These are phyloP conservation scores for Axis porcinus DNA, from an alignment of 2,113 vertebrate genomes.

Conservation along the genomic window DNA sequence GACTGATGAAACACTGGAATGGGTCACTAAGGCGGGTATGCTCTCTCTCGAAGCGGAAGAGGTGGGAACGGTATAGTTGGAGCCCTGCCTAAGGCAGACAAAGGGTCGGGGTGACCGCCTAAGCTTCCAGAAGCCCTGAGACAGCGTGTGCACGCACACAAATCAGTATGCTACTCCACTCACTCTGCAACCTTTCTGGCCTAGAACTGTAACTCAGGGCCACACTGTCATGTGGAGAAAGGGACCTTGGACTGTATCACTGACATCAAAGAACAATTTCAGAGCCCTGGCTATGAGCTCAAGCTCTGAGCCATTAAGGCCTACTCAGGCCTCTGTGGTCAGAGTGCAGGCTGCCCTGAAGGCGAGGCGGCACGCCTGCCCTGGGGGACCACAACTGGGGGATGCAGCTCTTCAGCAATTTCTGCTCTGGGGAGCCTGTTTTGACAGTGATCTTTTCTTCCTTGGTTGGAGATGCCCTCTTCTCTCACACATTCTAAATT, in stretches of 20 bases:
- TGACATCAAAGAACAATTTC: conserved; percentile 57
- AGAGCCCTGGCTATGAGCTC: conserved; percentile 49
- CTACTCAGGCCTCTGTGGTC: background rate
- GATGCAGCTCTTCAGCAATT: background rate
- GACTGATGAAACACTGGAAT: background rate
- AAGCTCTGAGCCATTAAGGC: conserved; percentile 32
- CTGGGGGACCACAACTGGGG: background rate
- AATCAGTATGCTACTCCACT: conserved; percentile 45
- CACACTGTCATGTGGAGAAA: conserved; percentile 39
- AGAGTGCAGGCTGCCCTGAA: background rate
- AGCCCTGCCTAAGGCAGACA: background rate
- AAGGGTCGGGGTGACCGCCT: background rate
- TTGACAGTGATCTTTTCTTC: conserved; percentile 23
- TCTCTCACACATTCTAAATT: background rate
- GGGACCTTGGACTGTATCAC: conserved; percentile 48
- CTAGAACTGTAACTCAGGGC: conserved; percentile 60
- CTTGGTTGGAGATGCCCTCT: conserved; percentile 16
- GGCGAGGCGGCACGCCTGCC: background rate
- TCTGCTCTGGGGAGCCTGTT: conserved; percentile 21
- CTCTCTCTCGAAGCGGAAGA: background rate
- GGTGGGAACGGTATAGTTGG: background rate
- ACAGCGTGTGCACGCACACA: background rate
- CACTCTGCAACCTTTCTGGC: conserved; percentile 37
- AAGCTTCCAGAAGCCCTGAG: background rate
- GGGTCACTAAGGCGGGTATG: background rate